Base-by-base conservation (phyloP, 2,113 vertebrate species). In the Alectura lathami region DNA sequence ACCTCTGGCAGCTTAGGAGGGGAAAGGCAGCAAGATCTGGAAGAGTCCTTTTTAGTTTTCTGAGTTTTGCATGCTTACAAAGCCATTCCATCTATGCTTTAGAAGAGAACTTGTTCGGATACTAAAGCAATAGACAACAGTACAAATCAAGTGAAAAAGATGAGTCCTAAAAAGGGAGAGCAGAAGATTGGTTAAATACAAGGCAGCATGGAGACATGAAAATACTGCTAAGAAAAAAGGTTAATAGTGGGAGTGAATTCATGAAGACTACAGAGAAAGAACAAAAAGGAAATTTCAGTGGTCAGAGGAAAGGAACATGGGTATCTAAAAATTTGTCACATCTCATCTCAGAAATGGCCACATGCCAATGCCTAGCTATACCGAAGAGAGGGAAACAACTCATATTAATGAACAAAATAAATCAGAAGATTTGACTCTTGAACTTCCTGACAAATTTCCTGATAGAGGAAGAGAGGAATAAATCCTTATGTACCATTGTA, bases 211-310 rank as follows among this genome's bases (percentile, higher is more conserved):
- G 63, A 87, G 66, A 73, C 9, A 62, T 50, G 24, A 86, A 88
- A 94, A 91, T 5, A 26, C 48, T 86, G 48, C 48, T 69, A 53
- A 53, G 62, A 42, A 57, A 88, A 93, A 93, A 91, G 87, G 89
- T 87, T 89, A 92, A 91, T 79, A 76, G 80, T 59, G 47, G 43
- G 47, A 91, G 73, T 23, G 24, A 86, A 91, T 67, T 92, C 62
- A 62, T 66, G 87, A 76, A 56, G 86, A 92, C 45, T 38, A 83
- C 63, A 89, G 56, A 86, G 42, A 69, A 38, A 76, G 77, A 81
- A 84, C 8, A 87, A 83, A 84, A 95, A 12, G 12, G 36, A 38
- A 92, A 59, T 67, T 92, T 92, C 70, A 76, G 43, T 56, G 77
- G 83, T 81, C 56, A 81, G 36, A 88, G 43, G 73, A 88, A 84